Percentiles rank a stretch among this genome's conserved stretches.
Evolutionary conservation across 2,113 vertebrate genomes (phyloP).

Genomic region (Halichoerus grypus): DNA sequence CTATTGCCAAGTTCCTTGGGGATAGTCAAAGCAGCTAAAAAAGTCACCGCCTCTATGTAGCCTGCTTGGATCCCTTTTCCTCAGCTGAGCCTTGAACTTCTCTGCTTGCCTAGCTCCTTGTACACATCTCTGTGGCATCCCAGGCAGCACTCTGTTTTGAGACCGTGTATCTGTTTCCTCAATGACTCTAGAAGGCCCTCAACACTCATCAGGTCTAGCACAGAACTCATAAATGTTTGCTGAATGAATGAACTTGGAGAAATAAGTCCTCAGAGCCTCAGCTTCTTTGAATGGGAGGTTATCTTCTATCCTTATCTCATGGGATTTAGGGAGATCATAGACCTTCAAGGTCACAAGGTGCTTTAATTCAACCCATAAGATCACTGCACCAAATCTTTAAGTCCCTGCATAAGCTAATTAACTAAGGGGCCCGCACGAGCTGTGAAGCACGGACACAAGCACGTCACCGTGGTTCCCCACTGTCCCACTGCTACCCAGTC

Average conservation of each 20-base stretch:
- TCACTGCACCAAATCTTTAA: background rate
- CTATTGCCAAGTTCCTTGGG: no score
- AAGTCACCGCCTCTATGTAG: no score
- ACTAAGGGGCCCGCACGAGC: background rate
- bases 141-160: background rate
- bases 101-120: background rate
- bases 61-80: background rate
- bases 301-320: background rate
- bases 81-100: background rate
- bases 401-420: background rate
- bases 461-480: no score
- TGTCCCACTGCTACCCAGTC: no score
- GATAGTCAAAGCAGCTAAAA: background rate
- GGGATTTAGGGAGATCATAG: background rate
- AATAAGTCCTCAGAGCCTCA: background rate
- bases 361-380: background rate
- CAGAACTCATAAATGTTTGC: background rate
- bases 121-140: background rate
- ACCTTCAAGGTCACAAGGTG: background rate
- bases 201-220: background rate
- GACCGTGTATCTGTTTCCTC: background rate
- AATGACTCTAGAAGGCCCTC: background rate
- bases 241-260: background rate
- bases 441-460: background rate
- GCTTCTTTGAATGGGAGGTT: background rate